These are phyloP conservation scores for Beroe ovata DNA, from an alignment of 37 sponge, comb jelly and placozoan genomes.

Conservation along the genomic window DNA sequence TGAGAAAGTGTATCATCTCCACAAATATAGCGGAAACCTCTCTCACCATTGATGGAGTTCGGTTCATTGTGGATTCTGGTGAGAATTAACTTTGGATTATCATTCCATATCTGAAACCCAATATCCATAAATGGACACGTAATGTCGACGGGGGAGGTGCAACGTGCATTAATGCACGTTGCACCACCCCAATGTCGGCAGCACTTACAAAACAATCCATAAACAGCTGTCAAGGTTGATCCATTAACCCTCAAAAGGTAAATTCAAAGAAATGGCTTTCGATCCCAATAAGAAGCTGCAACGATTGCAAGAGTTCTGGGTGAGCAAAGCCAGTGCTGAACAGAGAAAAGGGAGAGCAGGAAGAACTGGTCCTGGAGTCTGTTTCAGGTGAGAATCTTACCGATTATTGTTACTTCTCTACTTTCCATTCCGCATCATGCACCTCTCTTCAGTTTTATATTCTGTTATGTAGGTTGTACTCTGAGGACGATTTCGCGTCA, in stretches of 20 bases:
- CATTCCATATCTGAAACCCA: too few species aligned
- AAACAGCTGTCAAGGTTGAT: too few species aligned
- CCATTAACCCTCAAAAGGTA: too few species aligned
- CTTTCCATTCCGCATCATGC: too few species aligned
- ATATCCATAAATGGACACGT: too few species aligned
- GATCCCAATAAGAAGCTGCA: slow-evolving; percentile 84
- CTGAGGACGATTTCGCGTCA: slow-evolving; percentile 83
- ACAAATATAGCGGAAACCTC: slow-evolving; percentile 98
- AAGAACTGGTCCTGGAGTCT: slow-evolving; percentile 94
- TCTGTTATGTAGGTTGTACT: slow-evolving; percentile 88
- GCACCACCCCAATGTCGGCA: too few species aligned
- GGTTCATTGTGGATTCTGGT: slow-evolving; percentile 68
- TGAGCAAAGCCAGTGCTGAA: slow-evolving; percentile 94
- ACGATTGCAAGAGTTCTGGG: slow-evolving; percentile 94
- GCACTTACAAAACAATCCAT: too few species aligned
- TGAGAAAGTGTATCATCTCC: slow-evolving; percentile 90
- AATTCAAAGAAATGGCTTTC: slow-evolving; percentile 98
- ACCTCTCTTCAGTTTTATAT: too few species aligned
- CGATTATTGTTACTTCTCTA: too few species aligned
- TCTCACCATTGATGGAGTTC: slow-evolving; percentile 90
- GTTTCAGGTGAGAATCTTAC: slow-evolving; percentile 76
- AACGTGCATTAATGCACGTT: too few species aligned
- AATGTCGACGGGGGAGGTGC: too few species aligned
- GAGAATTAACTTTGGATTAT: slow-evolving; percentile 68
- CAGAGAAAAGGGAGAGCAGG: slow-evolving; percentile 97